A percentile compares a stretch with the other conserved stretches of the same genome.
phyloP scores from a whole-genome alignment of 2,113 vertebrate species.

The Ageneiosus marmoratus region DNA sequence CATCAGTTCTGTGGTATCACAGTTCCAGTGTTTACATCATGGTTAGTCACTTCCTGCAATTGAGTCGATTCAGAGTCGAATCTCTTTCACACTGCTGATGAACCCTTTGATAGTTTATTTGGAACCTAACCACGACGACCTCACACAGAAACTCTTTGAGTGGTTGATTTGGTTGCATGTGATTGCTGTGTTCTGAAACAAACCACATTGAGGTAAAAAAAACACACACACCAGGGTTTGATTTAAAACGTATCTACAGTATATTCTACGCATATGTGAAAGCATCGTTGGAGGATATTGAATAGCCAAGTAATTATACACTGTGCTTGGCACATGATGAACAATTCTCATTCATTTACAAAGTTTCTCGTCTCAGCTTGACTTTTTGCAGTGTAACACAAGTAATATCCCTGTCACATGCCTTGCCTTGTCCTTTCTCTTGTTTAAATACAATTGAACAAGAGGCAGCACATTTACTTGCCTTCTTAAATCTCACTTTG shows the following conservation, averaged over 20 bases:
- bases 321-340: not conserved
- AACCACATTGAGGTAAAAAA: not conserved
- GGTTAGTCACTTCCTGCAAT: not conserved
- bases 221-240: not conserved
- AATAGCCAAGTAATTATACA: not conserved
- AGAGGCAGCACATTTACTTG: not conserved
- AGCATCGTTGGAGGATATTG: not conserved
- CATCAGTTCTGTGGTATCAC: not conserved
- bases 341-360: not conserved
- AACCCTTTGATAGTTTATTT: not conserved
- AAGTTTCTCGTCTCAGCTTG: not conserved
- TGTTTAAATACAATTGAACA: not conserved
- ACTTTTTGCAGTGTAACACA: not conserved
- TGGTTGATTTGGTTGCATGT: not conserved
- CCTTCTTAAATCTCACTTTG: not conserved
- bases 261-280: not conserved
- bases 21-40: not conserved
- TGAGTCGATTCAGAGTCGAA: not conserved
- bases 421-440: not conserved
- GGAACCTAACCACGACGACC: not conserved
- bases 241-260: not conserved
- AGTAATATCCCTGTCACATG: not conserved
- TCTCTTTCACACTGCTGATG: not conserved
- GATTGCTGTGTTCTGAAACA: not conserved
- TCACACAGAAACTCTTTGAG: not conserved